A percentile compares a stretch with the other conserved stretches of the same genome.
These are phyloP conservation scores for Chauna torquata DNA, from an alignment of 2,113 vertebrate species.

Conservation along the genomic window DNA sequence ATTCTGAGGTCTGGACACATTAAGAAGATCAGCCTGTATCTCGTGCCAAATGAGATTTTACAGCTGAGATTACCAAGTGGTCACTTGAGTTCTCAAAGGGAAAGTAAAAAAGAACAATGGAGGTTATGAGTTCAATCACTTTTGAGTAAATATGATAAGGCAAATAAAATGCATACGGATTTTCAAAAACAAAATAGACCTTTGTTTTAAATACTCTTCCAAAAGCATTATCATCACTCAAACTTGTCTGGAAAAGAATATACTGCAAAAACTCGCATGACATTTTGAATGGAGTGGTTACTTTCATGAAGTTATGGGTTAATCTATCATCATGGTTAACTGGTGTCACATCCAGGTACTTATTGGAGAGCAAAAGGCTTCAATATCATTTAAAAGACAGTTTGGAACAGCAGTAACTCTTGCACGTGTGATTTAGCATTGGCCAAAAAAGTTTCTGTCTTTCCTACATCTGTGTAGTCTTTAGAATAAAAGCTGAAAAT, in stretches of 20 bases:
- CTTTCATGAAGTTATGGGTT: slow-evolving; percentile 4
- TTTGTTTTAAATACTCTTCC: neutral
- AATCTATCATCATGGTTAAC: neutral
- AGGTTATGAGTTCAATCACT: neutral
- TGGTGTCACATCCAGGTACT: neutral
- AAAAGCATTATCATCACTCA: neutral
- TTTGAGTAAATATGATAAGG: neutral
- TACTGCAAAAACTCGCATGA: neutral
- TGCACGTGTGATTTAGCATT: neutral
- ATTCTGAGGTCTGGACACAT: rapidly evolving
- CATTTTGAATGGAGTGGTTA: neutral
- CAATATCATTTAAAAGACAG: neutral
- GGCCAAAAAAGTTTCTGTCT: neutral
- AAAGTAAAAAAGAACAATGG: neutral
- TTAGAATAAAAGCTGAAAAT: slow-evolving; percentile 3
- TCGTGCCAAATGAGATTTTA: neutral
- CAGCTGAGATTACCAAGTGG: neutral
- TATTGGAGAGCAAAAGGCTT: neutral
- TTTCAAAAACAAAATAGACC: neutral
- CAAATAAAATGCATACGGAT: neutral
- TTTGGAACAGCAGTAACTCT: slow-evolving; percentile 21
- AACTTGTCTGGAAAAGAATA: neutral
- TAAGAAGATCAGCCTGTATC: neutral
- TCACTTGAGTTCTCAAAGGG: neutral
- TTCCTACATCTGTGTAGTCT: neutral